phyloP scores from a whole-genome alignment of 2,888 invertebrate genomes.

The Omphaloscelis lunosa region DNA sequence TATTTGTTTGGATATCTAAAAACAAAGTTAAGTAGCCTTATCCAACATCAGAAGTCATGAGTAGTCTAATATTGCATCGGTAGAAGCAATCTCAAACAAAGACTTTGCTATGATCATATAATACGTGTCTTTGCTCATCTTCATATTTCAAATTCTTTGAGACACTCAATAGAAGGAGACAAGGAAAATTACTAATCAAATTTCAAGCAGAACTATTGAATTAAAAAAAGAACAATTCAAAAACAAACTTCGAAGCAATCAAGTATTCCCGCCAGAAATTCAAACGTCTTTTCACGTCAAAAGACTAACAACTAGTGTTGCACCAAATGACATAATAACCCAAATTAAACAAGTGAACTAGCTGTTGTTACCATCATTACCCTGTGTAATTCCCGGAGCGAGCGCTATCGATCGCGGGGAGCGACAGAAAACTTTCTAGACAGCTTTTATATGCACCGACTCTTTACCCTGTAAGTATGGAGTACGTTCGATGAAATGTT shows the following conservation, averaged over 20 bases:
- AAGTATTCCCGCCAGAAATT: constrained; percentile 38
- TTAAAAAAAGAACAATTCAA: constrained; percentile 8
- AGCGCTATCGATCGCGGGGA: constrained; percentile 87
- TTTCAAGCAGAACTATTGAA: background rate
- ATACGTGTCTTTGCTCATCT: background rate
- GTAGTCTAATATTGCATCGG: background rate
- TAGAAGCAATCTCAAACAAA: background rate
- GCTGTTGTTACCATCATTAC: constrained; percentile 85
- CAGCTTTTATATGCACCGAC: constrained; percentile 91
- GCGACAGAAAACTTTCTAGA: constrained; percentile 91
- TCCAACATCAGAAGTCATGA: background rate
- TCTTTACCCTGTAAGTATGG: constrained; percentile 85
- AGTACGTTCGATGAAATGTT: constrained; percentile 75
- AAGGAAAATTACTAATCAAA: background rate
- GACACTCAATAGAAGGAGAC: background rate
- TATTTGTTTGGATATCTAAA: background rate
- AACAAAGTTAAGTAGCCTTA: background rate
- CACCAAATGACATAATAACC: constrained; percentile 88
- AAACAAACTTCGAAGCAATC: constrained; percentile 28
- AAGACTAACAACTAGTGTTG: constrained; percentile 64
- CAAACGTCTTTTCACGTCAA: constrained; percentile 56
- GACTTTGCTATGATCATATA: background rate
- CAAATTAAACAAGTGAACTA: constrained; percentile 84
- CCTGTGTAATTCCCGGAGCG: constrained; percentile 83
- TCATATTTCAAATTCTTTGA: background rate